These are phyloP conservation scores for Accipiter virgatus DNA, from an alignment of 2,113 vertebrate species.

Conservation along the genomic window DNA sequence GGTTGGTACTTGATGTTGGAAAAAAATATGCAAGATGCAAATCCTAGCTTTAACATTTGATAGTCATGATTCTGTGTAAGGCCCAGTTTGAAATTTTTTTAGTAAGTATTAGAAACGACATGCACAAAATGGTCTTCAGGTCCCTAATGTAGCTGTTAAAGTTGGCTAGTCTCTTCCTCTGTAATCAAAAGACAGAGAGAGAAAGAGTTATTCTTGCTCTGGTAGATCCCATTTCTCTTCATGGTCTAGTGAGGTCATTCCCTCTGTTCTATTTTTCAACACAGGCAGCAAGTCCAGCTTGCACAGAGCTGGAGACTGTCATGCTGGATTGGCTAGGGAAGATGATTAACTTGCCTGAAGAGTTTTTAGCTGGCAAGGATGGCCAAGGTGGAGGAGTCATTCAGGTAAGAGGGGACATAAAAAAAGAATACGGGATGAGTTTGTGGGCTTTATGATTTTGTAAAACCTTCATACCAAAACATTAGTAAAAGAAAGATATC, in stretches of 20 bases:
- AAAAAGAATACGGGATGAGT: neutral
- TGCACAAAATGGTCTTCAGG: neutral
- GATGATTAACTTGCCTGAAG: slow-evolving; percentile 88
- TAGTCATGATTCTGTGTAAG: neutral
- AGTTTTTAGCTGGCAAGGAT: slow-evolving; percentile 82
- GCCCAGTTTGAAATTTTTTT: neutral
- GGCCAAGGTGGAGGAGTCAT: slow-evolving; percentile 92
- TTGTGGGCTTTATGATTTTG: neutral
- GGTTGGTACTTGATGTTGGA: neutral
- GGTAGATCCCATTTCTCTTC: neutral
- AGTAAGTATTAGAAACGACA: neutral
- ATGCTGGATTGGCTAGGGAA: slow-evolving; percentile 97
- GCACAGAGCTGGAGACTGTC: slow-evolving; percentile 94
- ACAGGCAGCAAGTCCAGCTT: slow-evolving; percentile 92
- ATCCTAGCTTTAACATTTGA: neutral
- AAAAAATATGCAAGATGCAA: neutral
- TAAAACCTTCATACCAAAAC: neutral
- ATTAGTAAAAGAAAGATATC: neutral
- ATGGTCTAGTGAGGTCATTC: neutral
- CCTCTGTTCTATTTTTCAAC: neutral
- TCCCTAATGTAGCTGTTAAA: neutral
- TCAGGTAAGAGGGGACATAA: slow-evolving; percentile 77
- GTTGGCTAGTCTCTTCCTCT: neutral
- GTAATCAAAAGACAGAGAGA: neutral
- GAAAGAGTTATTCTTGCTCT: neutral